These are phyloP conservation scores for Nyctibius grandis DNA, from an alignment of 2,797 vertebrate genomes.

Conservation along the genomic window DNA sequence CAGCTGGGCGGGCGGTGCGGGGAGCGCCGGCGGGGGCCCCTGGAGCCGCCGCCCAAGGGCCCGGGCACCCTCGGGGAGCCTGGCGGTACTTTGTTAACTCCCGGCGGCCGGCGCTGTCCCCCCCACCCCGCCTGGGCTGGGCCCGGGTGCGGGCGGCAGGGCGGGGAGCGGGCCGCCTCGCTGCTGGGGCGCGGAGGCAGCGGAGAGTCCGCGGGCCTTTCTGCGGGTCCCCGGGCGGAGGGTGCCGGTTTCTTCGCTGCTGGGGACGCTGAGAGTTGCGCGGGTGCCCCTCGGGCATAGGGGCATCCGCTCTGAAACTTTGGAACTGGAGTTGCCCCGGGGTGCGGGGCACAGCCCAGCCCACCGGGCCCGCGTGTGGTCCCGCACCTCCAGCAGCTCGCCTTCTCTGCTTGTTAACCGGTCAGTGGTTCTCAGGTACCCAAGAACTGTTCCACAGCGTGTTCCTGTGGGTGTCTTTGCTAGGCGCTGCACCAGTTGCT, in stretches of 20 bases:
- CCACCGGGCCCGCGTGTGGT: background rate
- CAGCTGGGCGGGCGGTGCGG: background rate
- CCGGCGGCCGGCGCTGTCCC: background rate
- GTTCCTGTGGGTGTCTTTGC: fast-evolving
- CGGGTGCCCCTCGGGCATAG: background rate
- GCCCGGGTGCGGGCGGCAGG: background rate
- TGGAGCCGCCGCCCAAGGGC: background rate
- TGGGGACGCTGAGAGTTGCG: background rate
- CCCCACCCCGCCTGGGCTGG: background rate
- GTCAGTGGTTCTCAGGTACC: fast-evolving
- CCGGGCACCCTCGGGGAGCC: background rate
- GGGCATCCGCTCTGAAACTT: background rate
- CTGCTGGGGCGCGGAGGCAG: background rate
- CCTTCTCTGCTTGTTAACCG: fast-evolving
- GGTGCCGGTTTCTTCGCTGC: background rate
- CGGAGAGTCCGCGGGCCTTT: background rate
- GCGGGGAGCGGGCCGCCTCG: too few species aligned
- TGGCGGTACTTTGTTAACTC: background rate
- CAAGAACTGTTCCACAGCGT: fast-evolving
- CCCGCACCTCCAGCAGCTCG: background rate
- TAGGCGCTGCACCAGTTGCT: fast-evolving
- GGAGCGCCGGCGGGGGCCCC: background rate
- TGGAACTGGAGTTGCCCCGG: background rate
- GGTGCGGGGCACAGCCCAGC: background rate
- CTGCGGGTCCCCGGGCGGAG: background rate